A percentile compares a stretch with the other conserved stretches of the same genome.
phyloP scores from a whole-genome alignment of 1,140 invertebrate genomes.

The Zaprionus inermis region DNA sequence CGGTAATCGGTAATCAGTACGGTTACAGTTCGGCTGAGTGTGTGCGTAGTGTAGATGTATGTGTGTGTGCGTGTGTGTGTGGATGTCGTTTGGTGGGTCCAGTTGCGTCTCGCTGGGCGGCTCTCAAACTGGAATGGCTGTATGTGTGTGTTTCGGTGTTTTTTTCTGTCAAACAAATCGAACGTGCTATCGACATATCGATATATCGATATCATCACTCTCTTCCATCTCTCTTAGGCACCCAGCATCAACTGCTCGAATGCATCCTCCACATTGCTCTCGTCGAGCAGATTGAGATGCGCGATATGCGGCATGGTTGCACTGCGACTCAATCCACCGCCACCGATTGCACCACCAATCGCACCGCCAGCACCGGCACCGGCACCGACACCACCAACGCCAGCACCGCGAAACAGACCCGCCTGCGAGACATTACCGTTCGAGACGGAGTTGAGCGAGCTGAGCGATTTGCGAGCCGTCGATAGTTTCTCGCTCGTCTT shows the following conservation, averaged over 20 bases:
- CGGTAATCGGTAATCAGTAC: slow-evolving; percentile 73
- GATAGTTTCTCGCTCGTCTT: slow-evolving; percentile 85
- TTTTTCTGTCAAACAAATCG: slow-evolving; percentile 12
- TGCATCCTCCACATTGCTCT: slow-evolving; percentile 89
- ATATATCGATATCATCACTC: not conserved
- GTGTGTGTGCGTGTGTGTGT: slow-evolving; percentile 19
- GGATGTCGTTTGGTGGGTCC: slow-evolving; percentile 50
- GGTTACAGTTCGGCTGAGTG: slow-evolving; percentile 45
- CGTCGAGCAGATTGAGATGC: slow-evolving; percentile 87
- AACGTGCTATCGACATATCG: not conserved
- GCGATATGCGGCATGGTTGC: slow-evolving; percentile 90
- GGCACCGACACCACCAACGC: slow-evolving; percentile 57
- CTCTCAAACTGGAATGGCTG: slow-evolving; percentile 55
- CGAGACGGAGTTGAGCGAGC: slow-evolving; percentile 61
- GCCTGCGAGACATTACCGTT: slow-evolving; percentile 76
- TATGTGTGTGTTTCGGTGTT: slow-evolving; percentile 41
- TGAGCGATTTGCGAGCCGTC: slow-evolving; percentile 79
- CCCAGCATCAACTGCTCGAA: slow-evolving; percentile 90
- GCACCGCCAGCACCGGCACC: slow-evolving; percentile 72
- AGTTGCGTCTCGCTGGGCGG: slow-evolving; percentile 46
- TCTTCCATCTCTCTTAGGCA: slow-evolving; percentile 56
- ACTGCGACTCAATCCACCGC: slow-evolving; percentile 86
- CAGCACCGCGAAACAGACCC: slow-evolving; percentile 68
- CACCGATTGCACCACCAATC: slow-evolving; percentile 61
- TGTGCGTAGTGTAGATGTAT: slow-evolving; percentile 1